A percentile compares a stretch with the other conserved stretches of the same genome.
These are phyloP conservation scores for Euphonia xanthogaster DNA, from an alignment of 2,797 vertebrate genomes.

Conservation along the genomic window DNA sequence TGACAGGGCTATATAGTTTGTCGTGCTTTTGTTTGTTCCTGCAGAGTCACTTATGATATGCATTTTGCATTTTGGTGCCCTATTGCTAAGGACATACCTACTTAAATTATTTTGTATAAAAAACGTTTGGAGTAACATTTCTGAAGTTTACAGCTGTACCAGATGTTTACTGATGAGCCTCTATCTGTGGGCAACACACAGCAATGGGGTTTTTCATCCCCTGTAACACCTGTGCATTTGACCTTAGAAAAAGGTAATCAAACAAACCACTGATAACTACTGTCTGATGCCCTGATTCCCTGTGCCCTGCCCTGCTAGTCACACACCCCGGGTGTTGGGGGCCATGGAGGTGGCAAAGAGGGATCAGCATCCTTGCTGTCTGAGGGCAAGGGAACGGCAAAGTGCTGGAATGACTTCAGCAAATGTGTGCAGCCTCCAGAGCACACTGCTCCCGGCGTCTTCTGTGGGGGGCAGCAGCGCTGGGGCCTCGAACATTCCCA, in stretches of 20 bases:
- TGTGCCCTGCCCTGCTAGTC: neutral
- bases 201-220: neutral
- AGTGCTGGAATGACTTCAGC: neutral
- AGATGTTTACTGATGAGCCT: neutral
- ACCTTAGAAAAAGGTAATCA: neutral
- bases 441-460: neutral
- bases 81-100: neutral
- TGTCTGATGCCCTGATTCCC: neutral
- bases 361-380: neutral
- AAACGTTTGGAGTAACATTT: neutral
- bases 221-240: neutral
- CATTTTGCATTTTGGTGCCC: neutral
- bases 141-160: neutral
- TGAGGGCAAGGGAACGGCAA: neutral
- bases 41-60: neutral
- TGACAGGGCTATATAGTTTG: slow-evolving; percentile 20
- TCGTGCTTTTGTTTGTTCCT: slow-evolving; percentile 40
- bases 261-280: neutral
- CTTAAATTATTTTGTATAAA: neutral
- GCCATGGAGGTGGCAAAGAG: neutral
- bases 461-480: neutral
- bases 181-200: neutral
- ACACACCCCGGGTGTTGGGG: neutral
- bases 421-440: neutral
- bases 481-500: neutral